Percentiles rank a stretch among this genome's conserved stretches.
Conservation (phyloP, 2,113 vertebrate species). For the Apeltes quadracus region DNA sequence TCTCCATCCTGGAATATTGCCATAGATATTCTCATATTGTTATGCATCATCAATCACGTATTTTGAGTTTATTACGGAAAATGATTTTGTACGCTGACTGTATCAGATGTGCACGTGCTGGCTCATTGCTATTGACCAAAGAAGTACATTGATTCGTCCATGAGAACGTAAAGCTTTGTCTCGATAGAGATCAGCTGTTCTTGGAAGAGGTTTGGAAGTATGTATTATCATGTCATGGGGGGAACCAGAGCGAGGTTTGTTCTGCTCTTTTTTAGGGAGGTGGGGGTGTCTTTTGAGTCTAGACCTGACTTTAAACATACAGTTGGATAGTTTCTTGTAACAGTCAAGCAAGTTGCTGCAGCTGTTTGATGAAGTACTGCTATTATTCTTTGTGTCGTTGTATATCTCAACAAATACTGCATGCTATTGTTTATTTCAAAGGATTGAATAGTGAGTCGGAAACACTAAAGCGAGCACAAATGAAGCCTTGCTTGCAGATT, state of each 20-base stretch:
- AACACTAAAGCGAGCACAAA: background rate
- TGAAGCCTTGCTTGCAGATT: background rate
- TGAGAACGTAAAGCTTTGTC: conserved; percentile 13
- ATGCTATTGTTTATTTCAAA: too few relatives aligned
- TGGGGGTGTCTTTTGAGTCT: background rate
- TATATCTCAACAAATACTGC: too few relatives aligned
- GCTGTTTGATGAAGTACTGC: too few relatives aligned
- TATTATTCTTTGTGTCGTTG: too few relatives aligned
- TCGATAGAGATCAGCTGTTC: conserved; percentile 9
- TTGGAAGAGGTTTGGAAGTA: background rate
- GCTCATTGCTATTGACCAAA: background rate
- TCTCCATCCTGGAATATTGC: background rate
- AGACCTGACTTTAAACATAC: background rate
- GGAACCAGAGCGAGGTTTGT: background rate
- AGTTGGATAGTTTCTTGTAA: background rate
- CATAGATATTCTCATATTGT: background rate
- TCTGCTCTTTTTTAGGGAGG: background rate
- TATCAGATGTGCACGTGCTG: conserved; percentile 10
- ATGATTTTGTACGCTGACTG: background rate
- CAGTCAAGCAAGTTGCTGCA: too few relatives aligned
- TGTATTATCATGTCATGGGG: conserved; percentile 1
- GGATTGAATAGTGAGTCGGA: background rate
- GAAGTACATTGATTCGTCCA: background rate
- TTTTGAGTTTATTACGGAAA: conserved; percentile 1
- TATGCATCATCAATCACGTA: background rate